Evolutionary conservation across 2,797 vertebrate genomes (phyloP).

Genomic region (Epinephelus coioides): DNA sequence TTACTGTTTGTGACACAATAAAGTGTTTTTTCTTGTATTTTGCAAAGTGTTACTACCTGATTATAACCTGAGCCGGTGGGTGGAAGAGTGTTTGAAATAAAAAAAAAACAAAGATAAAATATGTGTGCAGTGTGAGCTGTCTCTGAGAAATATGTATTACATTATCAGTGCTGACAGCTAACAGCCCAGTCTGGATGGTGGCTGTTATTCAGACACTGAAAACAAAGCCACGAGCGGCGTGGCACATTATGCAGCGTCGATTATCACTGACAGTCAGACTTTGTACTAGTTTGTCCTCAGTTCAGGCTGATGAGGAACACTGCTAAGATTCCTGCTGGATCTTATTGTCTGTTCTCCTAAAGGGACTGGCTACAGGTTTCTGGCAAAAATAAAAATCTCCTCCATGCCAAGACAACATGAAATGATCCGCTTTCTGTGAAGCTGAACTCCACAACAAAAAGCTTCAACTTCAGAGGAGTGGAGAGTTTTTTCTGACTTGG

Average conservation of each 20-base stretch:
- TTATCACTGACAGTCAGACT: constrained; percentile 42
- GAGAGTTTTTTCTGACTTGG: constrained; percentile 13
- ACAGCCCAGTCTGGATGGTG: constrained; percentile 20
- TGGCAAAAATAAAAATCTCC: neutral
- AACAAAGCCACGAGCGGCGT: constrained; percentile 38
- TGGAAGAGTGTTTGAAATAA: neutral
- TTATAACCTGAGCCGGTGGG: neutral
- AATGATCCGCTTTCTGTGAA: constrained; percentile 3
- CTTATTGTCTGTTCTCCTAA: neutral
- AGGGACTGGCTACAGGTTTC: constrained; percentile 32
- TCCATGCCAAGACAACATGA: constrained; percentile 1
- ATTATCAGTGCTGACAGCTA: constrained; percentile 37
- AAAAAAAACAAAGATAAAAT: neutral
- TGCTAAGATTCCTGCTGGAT: neutral
- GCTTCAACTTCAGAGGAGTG: neutral
- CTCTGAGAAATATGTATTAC: constrained; percentile 40
- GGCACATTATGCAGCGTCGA: constrained; percentile 32
- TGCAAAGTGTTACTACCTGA: constrained; percentile 4
- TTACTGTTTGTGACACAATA: constrained; percentile 61
- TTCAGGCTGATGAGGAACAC: constrained; percentile 18
- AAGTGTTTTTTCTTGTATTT: constrained; percentile 52
- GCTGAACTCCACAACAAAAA: constrained; percentile 1
- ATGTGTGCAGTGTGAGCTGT: constrained; percentile 15
- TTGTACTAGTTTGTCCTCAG: constrained; percentile 31
- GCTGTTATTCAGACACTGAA: constrained; percentile 42